phyloP scores from a whole-genome alignment of 2,797 vertebrate species.

The Otolemur crassicaudatus region DNA sequence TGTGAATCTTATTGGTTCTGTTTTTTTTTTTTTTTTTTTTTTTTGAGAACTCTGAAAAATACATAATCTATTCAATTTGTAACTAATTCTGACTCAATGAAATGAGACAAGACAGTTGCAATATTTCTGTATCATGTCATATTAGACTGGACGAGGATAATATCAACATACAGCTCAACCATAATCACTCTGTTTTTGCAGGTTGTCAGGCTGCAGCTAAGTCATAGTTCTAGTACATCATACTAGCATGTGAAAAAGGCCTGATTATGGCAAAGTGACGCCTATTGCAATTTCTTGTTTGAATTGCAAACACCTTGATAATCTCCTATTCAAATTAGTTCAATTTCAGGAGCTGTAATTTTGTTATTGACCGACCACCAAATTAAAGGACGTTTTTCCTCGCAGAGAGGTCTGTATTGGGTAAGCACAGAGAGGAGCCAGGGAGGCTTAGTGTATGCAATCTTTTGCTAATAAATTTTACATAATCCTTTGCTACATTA shows the following conservation, averaged over 20 bases:
- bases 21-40: neutral
- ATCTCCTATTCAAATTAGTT: neutral
- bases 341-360: neutral
- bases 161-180: neutral
- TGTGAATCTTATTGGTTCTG: neutral
- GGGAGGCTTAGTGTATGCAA: neutral
- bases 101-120: neutral
- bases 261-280: neutral
- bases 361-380: neutral
- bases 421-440: neutral
- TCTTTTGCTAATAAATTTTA: constrained; percentile 36
- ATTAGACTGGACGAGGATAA: neutral
- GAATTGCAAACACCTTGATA: neutral
- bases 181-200: neutral
- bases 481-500: constrained; percentile 27
- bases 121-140: neutral
- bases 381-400: neutral
- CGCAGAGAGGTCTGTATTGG: neutral
- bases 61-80: neutral
- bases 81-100: neutral
- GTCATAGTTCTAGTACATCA: neutral
- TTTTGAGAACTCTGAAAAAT: neutral
- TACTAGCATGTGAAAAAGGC: neutral
- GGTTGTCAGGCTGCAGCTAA: neutral
- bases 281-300: neutral